Evolutionary conservation across 2,797 vertebrate genomes (phyloP), one percentile per base, ranked within the genome.

Genomic region (Eulemur coronatus): DNA sequence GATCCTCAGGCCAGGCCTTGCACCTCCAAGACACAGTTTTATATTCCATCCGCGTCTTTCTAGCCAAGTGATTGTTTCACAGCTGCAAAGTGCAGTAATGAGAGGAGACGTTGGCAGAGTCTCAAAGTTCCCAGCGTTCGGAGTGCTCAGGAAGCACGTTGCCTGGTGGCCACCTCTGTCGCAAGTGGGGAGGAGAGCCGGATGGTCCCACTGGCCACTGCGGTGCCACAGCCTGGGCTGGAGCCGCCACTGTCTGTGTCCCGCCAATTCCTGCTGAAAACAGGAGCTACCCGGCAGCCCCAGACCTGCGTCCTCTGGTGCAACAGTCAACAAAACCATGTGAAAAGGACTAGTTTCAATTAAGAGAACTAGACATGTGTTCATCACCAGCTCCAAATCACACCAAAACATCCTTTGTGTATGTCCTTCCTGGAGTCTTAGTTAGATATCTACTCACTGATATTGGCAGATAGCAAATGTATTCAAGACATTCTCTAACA

Each of bases 71-170:
- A 92, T 96, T 94, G 88, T 91, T 97, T 57, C 85, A 95, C 92
- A 93, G 88, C 69, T 97, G 95, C 95, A 94, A 87, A 97, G 96
- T 11, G 0, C 91, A 95, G 94, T 95, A 93, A 96, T 72, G 92
- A 98, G 96, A 97, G 94, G 95, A 96, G 81, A 43, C 95, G 96
- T 90, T 95, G 96, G 98, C 92, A 95, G 88, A 82, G 97, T 88
- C 55, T 0, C 97, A 96, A 90, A 87, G 84, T 91, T 97, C 90
- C 94, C 79, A 0, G 13, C 89, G 93, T 93, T 89, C 96, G 89
- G 86, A 76, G 91, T 89, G 85, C 94, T 97, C 95, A 90, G 94
- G 84, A 95, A 91, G 93, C 95, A 82, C 24, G 7, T 41, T 89
- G 80, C 90, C 92, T 87, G 63, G 84, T 89, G 82, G 92, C 91